Evolutionary conservation across 2,888 invertebrate species (phyloP), one percentile per base, ranked within the genome.

Genomic region (Erpobdella octoculata): DNA sequence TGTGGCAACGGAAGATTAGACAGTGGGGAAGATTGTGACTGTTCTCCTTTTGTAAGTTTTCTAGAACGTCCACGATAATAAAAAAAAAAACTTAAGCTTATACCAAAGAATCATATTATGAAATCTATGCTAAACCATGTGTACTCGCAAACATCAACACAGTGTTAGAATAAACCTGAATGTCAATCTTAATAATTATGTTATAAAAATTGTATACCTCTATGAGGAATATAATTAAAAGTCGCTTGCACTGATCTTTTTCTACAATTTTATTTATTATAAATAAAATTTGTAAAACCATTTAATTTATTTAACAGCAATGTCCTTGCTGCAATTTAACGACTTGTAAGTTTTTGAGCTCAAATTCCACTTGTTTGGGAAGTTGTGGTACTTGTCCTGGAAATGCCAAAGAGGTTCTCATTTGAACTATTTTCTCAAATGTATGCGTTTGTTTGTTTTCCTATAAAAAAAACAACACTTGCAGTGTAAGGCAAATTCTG

Each of bases 1-100:
- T 67, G 67, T 67, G 67, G 67, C 18, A 67, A 67, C 41, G 67
- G 67, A 12, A 67, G 46, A 46, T 31, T 67, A 3, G 67, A 67
- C 46, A 18, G 46, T 21, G 67, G 46, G 5, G 67, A 67, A 31
- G 67, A 67, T 46, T 67, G 67, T 67, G 67, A 67, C 15, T 67
- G 67, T 67, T 37, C 46, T n/a, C 67, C 67, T 21, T n/a, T 38
- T 41, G 67, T 67, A n/a, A 28, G 46, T 46, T 53, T n/a, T n/a
- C n/a, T n/a, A n/a, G n/a, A n/a, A n/a, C n/a, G n/a, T n/a, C n/a
- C n/a, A n/a, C n/a, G n/a, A n/a, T n/a, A n/a, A n/a, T n/a, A n/a
- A n/a, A n/a, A n/a, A n/a, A n/a, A n/a, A n/a, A n/a, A n/a, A n/a
- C n/a, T n/a, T n/a, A n/a, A n/a, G n/a, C n/a, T n/a, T n/a, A n/a